A percentile compares a stretch with the other conserved stretches of the same genome.
phyloP scores from a whole-genome alignment of 2,113 vertebrate species.

The Petromus typicus region DNA sequence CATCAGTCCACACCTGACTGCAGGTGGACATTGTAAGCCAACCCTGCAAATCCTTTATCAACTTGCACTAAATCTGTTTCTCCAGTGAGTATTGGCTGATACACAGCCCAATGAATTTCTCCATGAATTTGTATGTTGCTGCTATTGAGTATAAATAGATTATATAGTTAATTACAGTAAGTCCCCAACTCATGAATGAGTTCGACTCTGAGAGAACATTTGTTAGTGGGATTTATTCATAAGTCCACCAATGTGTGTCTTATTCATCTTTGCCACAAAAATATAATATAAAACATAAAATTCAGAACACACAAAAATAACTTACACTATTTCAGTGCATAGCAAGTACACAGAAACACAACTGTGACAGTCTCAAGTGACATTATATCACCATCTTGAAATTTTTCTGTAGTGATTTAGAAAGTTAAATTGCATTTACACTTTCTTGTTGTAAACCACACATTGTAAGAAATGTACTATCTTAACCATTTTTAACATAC shows the following conservation, averaged over 20 bases:
- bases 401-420: background rate
- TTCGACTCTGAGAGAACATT: background rate
- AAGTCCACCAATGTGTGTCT: background rate
- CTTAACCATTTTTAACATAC: background rate
- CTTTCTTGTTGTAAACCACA: background rate
- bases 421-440: background rate
- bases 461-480: background rate
- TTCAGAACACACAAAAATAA: background rate
- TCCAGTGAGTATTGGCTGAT: background rate
- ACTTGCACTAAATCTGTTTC: background rate
- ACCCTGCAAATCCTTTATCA: background rate
- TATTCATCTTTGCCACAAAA: background rate
- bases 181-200: background rate
- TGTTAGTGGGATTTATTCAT: background rate
- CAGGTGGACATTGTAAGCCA: background rate
- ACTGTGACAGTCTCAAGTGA: background rate
- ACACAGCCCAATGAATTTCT: background rate
- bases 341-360: background rate
- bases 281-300: background rate
- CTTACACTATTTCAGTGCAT: background rate
- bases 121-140: background rate
- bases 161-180: background rate
- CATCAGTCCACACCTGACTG: background rate
- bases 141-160: background rate
- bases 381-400: background rate